Conservation (phyloP, 2,797 vertebrate species). For the Lacerta bilineata region DNA sequence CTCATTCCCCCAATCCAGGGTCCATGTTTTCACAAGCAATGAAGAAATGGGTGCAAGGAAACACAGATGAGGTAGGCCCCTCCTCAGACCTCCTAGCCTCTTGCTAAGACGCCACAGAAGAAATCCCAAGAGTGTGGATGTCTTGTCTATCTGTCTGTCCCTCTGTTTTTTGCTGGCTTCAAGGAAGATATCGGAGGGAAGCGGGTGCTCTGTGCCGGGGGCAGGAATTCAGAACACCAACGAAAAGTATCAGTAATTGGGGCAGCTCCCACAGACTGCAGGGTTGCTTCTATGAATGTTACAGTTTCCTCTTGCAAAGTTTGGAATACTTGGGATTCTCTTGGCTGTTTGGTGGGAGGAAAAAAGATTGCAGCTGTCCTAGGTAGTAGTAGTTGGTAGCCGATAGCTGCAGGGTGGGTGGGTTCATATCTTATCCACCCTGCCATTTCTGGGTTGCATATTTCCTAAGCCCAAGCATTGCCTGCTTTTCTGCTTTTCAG, state of each 20-base stretch:
- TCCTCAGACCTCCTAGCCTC: conserved; percentile 15
- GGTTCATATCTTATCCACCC: background rate
- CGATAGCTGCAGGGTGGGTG: no score
- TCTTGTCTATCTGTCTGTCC: background rate
- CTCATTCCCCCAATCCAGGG: conserved; percentile 77
- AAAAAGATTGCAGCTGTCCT: background rate
- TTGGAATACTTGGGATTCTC: background rate
- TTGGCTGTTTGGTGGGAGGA: background rate
- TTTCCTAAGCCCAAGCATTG: fast-evolving
- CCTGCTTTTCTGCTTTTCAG: conserved; percentile 72
- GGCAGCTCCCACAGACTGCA: no score
- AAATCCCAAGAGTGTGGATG: background rate
- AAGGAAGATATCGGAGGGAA: background rate
- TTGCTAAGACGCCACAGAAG: background rate
- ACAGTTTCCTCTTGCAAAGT: background rate
- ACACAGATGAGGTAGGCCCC: conserved; percentile 91
- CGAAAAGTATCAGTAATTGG: no score
- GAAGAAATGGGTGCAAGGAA: conserved; percentile 99
- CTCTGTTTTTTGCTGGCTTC: background rate
- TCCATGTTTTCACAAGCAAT: conserved; percentile 99
- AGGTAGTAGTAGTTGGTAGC: no score
- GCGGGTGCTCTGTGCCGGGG: no score
- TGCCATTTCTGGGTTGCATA: fast-evolving
- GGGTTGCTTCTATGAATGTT: background rate
- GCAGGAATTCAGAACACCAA: background rate